A percentile compares a stretch with the other conserved stretches of the same genome.
Conservation (phyloP, 2,113 vertebrate species). For the Takifugu bimaculatus region DNA sequence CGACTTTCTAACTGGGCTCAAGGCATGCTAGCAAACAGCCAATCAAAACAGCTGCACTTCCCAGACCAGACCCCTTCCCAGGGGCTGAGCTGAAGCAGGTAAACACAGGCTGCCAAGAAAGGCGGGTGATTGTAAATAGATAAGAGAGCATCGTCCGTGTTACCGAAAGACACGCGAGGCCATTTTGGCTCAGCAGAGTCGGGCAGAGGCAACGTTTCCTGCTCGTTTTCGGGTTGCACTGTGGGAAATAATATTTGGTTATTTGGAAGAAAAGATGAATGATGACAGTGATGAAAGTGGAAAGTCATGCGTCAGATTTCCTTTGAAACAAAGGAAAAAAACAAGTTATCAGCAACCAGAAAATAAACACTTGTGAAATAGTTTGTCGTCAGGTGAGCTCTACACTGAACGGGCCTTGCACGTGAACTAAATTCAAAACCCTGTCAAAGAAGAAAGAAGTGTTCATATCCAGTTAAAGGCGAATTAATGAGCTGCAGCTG, state of each 20-base stretch:
- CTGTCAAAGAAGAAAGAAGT: no score
- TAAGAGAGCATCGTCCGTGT: slow-evolving; percentile 24
- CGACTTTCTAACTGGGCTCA: slow-evolving; percentile 42
- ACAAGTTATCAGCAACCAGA: background rate
- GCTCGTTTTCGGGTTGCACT: slow-evolving; percentile 57
- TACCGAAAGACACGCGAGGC: slow-evolving; percentile 58
- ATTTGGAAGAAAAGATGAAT: background rate
- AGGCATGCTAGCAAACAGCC: slow-evolving; percentile 70
- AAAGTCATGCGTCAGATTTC: background rate
- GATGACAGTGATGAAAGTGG: background rate
- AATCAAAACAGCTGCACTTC: slow-evolving; percentile 44
- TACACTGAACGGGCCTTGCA: no score
- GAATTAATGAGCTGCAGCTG: background rate
- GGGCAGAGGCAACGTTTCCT: slow-evolving; percentile 51
- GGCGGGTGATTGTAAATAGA: slow-evolving; percentile 20
- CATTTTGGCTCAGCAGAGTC: slow-evolving; percentile 50
- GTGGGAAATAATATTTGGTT: slow-evolving; percentile 48
- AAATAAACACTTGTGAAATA: background rate
- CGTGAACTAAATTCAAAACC: no score
- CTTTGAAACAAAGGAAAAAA: background rate
- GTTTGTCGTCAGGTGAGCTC: no score
- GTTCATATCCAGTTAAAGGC: background rate
- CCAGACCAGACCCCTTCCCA: slow-evolving; percentile 26
- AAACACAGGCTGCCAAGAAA: slow-evolving; percentile 42
- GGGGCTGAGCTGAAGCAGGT: slow-evolving; percentile 51